Conservation (phyloP, 2,797 vertebrate genomes). For the Octomys mimax region DNA sequence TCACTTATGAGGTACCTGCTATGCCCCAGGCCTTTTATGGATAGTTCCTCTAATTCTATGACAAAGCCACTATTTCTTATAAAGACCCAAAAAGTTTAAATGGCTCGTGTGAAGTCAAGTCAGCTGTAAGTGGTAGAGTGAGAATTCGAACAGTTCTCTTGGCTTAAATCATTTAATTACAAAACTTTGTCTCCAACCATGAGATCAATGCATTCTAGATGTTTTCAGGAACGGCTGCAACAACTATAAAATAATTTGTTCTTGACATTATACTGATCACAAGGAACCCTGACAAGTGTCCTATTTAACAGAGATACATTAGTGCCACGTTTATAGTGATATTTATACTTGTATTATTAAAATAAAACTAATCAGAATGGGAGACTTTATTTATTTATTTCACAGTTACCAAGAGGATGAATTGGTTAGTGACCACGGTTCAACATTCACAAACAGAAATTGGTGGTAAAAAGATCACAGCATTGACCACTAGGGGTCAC, state of each 20-base stretch:
- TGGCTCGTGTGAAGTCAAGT: neutral
- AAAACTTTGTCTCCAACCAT: neutral
- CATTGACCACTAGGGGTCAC: conserved; percentile 61
- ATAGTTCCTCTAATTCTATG: neutral
- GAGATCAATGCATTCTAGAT: neutral
- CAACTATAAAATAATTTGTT: neutral
- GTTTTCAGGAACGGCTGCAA: neutral
- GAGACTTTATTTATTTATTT: neutral
- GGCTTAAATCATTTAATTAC: neutral
- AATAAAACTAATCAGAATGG: neutral
- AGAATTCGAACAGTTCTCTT: neutral
- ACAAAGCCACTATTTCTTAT: neutral
- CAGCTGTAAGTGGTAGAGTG: neutral
- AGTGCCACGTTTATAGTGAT: neutral
- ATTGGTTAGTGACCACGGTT: neutral
- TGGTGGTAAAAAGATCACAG: neutral
- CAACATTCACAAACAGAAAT: neutral
- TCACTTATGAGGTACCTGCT: neutral
- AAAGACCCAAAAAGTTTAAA: conserved; percentile 9
- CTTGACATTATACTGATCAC: neutral
- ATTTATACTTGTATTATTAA: conserved; percentile 15
- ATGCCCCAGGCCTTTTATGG: neutral
- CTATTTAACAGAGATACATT: neutral
- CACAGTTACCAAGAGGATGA: neutral
- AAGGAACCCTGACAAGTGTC: neutral